Evolutionary conservation across 2,113 vertebrate species (phyloP), one percentile per base, ranked within the genome.

Genomic region (Rhombomys opimus): DNA sequence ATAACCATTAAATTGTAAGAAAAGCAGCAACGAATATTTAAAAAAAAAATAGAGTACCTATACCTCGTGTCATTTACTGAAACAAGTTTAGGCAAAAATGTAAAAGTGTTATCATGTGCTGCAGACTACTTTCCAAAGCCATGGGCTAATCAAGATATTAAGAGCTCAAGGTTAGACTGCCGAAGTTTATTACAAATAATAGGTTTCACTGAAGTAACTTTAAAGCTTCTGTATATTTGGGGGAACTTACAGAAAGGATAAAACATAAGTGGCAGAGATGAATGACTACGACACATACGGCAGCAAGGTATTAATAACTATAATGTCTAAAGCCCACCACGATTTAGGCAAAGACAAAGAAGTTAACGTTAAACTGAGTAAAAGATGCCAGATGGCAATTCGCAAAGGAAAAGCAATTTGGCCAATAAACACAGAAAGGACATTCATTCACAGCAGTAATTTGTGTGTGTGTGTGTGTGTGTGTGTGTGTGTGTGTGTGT

Each of bases 221-320:
- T 65, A 94, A 96, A 84, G 67, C 2, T 93, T 91, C 82, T 82
- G 7, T 72, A 41, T n/a, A 87, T 61, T 18, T 63, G 63, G 30
- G 27, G 20, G 11, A 41, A 50, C 57, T 70, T 5, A 27, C 15
- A 88, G 38, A 87, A 82, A 91, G 94, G 15, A 72, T 72, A 94
- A 84, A 32, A 70, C 18, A 9, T 18, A 90, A 68, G 4, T 61
- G 46, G 6, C 35, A 89, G 63, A 97, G 41, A 95, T 77, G 95
- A 96, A 96, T 96, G 90, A 67, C 35, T 52, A 15, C 22, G 68
- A 52, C 85, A 95, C 81, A 94, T 32, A 88, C 61, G 91, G 84
- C 78, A 95, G 91, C 75, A 88, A 93, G 59, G 72, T 95, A 96
- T 97, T 97, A 94, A 95, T 94, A 96, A 94, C 88, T n/a, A 77